These are phyloP conservation scores for Aethes cnicana DNA, from an alignment of 2,888 invertebrate genomes.

Conservation along the genomic window DNA sequence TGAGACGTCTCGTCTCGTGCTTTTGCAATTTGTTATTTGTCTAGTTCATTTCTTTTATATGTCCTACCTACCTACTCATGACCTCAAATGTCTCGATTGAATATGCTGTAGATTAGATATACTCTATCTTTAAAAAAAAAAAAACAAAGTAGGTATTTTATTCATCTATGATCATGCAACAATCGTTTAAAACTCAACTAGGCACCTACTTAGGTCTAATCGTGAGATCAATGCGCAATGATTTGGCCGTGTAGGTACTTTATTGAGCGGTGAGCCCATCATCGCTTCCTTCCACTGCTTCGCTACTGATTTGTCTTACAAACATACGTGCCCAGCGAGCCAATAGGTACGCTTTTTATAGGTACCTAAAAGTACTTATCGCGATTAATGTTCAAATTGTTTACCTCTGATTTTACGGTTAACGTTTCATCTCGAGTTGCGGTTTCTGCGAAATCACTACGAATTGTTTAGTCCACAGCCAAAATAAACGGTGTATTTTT, in stretches of 20 bases:
- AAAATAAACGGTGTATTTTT: not conserved
- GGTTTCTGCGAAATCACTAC: not conserved
- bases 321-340: constrained; percentile 48
- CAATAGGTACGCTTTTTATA: constrained; percentile 37
- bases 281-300: constrained; percentile 44
- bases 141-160: no score
- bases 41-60: constrained; percentile 16
- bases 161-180: no score
- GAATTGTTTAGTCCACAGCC: not conserved
- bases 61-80: not conserved
- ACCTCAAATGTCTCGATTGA: not conserved
- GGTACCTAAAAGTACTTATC: not conserved
- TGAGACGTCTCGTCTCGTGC: constrained; percentile 8
- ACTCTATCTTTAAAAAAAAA: no score
- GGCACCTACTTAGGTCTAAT: not conserved
- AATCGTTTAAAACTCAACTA: no score
- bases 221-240: constrained; percentile 31
- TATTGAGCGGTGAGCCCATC: constrained; percentile 44
- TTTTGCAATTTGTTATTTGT: constrained; percentile 38
- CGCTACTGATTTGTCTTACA: constrained; percentile 46
- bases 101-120: no score
- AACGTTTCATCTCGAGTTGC: constrained; percentile 8
- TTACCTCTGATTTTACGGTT: not conserved
- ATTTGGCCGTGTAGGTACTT: constrained; percentile 46
- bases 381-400: constrained; percentile 13